phyloP scores from a whole-genome alignment of 1,140 invertebrate genomes.

The Meloidogyne hapla region DNA sequence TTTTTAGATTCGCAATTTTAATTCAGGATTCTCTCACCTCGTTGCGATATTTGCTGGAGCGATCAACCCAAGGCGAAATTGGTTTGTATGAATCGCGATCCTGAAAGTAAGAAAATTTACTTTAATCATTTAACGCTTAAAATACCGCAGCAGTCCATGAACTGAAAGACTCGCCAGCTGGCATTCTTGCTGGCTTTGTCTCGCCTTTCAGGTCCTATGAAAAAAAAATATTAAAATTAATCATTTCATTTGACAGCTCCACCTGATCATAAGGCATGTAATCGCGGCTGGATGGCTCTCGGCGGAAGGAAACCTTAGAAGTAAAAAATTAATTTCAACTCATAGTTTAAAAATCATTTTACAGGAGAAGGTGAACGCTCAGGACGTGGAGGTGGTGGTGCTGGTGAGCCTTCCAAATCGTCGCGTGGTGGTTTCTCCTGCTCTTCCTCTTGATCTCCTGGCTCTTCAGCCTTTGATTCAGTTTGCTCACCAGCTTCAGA shows the following conservation, averaged over 20 bases:
- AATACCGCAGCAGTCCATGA: slow-evolving; percentile 53
- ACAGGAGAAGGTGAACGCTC: slow-evolving; percentile 55
- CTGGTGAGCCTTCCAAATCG: slow-evolving; percentile 17
- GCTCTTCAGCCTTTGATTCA: slow-evolving; percentile 38
- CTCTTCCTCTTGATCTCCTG: slow-evolving; percentile 37
- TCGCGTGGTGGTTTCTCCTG: slow-evolving; percentile 22
- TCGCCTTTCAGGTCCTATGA: slow-evolving; percentile 49
- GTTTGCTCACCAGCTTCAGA: slow-evolving; percentile 33
- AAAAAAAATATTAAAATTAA: background rate
- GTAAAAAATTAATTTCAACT: slow-evolving; percentile 32
- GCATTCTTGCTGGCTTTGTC: slow-evolving; percentile 53
- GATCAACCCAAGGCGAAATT: slow-evolving; percentile 60
- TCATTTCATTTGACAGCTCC: background rate
- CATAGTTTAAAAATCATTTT: background rate
- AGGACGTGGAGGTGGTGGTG: slow-evolving; percentile 35
- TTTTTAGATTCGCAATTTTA: background rate
- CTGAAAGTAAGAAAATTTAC: slow-evolving; percentile 6
- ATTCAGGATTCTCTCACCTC: slow-evolving; percentile 33
- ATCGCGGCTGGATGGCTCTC: slow-evolving; percentile 47
- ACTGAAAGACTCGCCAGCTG: slow-evolving; percentile 53
- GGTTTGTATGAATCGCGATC: slow-evolving; percentile 57
- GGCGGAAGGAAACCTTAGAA: slow-evolving; percentile 29
- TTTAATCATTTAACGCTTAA: background rate
- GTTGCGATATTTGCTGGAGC: slow-evolving; percentile 55
- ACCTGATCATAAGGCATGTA: slow-evolving; percentile 61